These are phyloP conservation scores for Apoda limacodes DNA, from an alignment of 2,888 invertebrate genomes.

Conservation along the genomic window DNA sequence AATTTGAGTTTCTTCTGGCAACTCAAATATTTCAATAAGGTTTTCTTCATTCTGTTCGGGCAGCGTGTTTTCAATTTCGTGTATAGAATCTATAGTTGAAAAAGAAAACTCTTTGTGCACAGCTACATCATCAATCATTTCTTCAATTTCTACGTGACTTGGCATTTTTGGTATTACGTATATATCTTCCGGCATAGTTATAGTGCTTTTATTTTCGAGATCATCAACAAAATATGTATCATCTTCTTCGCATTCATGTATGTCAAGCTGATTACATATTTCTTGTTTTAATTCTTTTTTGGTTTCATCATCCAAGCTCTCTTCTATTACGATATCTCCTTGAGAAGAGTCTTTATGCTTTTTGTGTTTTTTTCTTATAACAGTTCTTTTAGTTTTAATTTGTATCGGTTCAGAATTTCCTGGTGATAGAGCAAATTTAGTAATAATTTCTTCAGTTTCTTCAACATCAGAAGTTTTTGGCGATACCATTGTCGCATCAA, in stretches of 20 bases:
- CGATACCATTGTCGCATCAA: too few relatives aligned
- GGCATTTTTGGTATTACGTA: slow-evolving; percentile 37
- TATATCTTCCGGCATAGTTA: slow-evolving; percentile 44
- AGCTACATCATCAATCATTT: slow-evolving; percentile 25
- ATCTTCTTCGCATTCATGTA: slow-evolving; percentile 48
- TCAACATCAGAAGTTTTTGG: slow-evolving; percentile 55
- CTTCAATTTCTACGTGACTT: slow-evolving; percentile 33
- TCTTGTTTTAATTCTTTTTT: slow-evolving; percentile 17
- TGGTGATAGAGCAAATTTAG: slow-evolving; percentile 65
- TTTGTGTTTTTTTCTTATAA: slow-evolving; percentile 54
- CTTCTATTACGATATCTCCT: slow-evolving; percentile 65
- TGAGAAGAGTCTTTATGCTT: slow-evolving; percentile 23
- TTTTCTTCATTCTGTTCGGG: slow-evolving; percentile 21
- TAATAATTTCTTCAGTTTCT: slow-evolving; percentile 72
- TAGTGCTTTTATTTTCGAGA: slow-evolving; percentile 34
- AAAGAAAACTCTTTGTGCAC: too few relatives aligned
- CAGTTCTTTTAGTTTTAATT: slow-evolving; percentile 69
- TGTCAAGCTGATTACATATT: slow-evolving; percentile 37
- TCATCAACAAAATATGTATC: slow-evolving; percentile 26
- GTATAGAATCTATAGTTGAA: slow-evolving; percentile 2
- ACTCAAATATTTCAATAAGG: slow-evolving; percentile 31
- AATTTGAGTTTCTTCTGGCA: slow-evolving; percentile 32
- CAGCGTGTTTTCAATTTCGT: slow-evolving; percentile 16
- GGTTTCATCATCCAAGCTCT: slow-evolving; percentile 53
- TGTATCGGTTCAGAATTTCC: slow-evolving; percentile 64